A percentile compares a stretch with the other conserved stretches of the same genome.
phyloP scores from a whole-genome alignment of 2,113 vertebrate species.

The Syrrhaptes paradoxus region DNA sequence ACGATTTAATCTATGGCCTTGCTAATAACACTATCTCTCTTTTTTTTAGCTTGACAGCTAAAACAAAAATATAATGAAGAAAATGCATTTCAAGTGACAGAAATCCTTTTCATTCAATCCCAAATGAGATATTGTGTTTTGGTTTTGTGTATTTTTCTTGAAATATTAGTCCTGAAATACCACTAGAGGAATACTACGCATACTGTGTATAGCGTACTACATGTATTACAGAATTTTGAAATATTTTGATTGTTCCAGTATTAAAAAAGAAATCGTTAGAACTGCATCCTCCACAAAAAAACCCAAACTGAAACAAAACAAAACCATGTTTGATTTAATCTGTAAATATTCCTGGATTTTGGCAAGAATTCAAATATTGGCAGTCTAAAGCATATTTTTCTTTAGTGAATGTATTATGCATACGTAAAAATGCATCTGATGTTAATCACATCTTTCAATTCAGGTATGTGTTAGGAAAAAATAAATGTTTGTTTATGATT shows the following conservation, averaged over 20 bases:
- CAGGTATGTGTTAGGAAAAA: neutral
- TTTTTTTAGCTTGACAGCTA: neutral
- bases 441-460: neutral
- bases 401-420: neutral
- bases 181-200: neutral
- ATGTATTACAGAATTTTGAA: neutral
- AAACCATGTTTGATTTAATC: neutral
- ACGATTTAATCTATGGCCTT: neutral
- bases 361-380: neutral
- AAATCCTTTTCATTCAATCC: neutral
- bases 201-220: neutral
- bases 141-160: neutral
- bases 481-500: neutral
- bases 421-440: neutral
- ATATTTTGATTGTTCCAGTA: neutral
- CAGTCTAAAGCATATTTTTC: neutral
- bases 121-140: neutral
- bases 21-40: neutral
- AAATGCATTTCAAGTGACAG: neutral
- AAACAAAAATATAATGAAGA: neutral
- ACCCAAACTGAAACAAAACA: neutral
- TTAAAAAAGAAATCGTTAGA: neutral
- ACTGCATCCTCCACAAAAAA: neutral
- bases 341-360: neutral
- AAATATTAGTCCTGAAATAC: neutral